Evolutionary conservation across 2,888 invertebrate species (phyloP), one percentile per base, ranked within the genome.

Genomic region (Lepidocyrtoides sp.): DNA sequence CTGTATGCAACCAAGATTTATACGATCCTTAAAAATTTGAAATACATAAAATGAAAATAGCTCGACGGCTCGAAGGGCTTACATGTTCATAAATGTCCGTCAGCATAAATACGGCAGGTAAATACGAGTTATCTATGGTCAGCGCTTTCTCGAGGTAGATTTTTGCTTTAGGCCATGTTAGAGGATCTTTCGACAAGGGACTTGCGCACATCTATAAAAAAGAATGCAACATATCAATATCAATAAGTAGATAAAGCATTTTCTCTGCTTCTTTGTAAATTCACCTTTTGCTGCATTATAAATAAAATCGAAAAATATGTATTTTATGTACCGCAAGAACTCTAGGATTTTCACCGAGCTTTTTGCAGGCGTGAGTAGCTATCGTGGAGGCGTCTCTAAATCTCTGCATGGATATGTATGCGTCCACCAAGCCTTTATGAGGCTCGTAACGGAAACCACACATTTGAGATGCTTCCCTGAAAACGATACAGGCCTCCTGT

Each of bases 381-480:
- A 97, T 96, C 12, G 96, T 96, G 12, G 97, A 96, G 0, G 98
- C 98, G 94, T 98, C 98, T 94, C 97, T 96, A 36, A 96, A 95
- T 85, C 97, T 96, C 93, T 97, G 96, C 95, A 96, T 96, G 0
- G 96, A 96, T 57, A 97, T 95, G 94, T 97, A 97, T 95, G 97
- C 97, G 93, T 97, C 97, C 1, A 97, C 97, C 36, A 98, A 95
- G n/a, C 97, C 97, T 95, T 97, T 97, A 95, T 98, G 97, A 0
- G 97, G 96, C 95, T 98, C 98, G 95, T 96, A 97, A 91, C 97
- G 96, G 94, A 96, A 96, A 48, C 97, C 96, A 88, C 96, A 96
- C 72, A 95, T 94, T 82, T 95, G 95, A 90, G 97, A 95, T 0
- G 97, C 97, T 95, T 97, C 97, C 93, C 97, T 95, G 94, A 97